Base-by-base conservation (phyloP, 2,797 vertebrate genomes). In the Xyrichtys novacula region DNA sequence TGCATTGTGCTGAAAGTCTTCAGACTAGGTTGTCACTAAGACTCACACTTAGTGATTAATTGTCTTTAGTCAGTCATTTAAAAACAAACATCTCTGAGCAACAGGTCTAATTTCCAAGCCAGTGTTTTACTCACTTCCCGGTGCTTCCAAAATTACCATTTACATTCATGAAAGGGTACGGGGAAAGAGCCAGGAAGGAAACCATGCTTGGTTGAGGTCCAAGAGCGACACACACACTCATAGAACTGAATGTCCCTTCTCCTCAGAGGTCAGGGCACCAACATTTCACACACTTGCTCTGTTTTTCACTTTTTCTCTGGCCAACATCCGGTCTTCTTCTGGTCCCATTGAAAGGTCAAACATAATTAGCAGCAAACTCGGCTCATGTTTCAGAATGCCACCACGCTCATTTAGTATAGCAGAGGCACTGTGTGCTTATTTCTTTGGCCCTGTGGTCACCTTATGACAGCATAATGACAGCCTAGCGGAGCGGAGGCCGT, bases 241-340 rank as follows among this genome's bases (percentile, higher is more conserved):
- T 9, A 84, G 82, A n/a, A 91, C 87, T 89, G 72, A 87, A 87
- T 87, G 89, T 90, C 78, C 87, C 68, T 29, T 85, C 75, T 79
- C 67, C 36, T 26, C 58, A 84, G 79, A 83, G 85, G 89, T 89
- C 89, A 85, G 47, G 52, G 69, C 63, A 19, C 52, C 12, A 39
- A 66, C 83, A 74, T 84, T 88, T 85, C 73, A 73, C 68, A 78
- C 44, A 50, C 54, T 29, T 48, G 52, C 48, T 29, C 34, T 46
- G 52, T 54, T 78, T 71, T 80, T 65, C 46, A 65, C 67, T 62
- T 44, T 19, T 49, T 74, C 70, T 74, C 56, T 59, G 57, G 14
- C 44, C 22, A 62, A 57, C 85, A 79, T 90, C 86, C 76, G 72
- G 74, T 82, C 78, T 49, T 58, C 62, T 61, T 48, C 60, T 70